Conservation (phyloP, 2,888 invertebrate genomes). For the Nowickia ferox region DNA sequence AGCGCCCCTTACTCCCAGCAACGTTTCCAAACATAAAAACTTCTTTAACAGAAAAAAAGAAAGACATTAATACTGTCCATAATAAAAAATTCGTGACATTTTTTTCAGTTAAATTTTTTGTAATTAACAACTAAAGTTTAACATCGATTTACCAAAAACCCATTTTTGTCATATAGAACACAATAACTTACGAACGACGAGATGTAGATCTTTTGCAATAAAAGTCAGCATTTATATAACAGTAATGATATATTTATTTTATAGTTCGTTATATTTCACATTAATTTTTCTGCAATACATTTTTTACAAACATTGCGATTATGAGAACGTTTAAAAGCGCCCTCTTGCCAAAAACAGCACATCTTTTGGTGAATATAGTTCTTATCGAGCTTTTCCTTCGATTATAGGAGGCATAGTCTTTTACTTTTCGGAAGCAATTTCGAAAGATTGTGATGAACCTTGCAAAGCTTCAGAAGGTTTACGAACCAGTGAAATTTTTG, state of each 20-base stretch:
- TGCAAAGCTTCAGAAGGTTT: neutral
- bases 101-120: too few species aligned
- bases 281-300: neutral
- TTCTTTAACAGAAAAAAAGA: too few species aligned
- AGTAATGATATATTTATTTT: neutral
- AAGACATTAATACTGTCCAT: too few species aligned
- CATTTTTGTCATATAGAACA: too few species aligned
- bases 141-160: too few species aligned
- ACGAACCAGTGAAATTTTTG: neutral
- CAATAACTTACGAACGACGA: too few species aligned
- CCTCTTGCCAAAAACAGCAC: neutral
- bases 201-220: too few species aligned
- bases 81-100: too few species aligned
- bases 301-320: neutral
- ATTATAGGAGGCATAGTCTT: conserved; percentile 13
- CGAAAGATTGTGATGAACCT: neutral
- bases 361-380: conserved; percentile 8
- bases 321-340: neutral
- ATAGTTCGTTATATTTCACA: neutral
- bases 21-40: too few species aligned
- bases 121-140: too few species aligned
- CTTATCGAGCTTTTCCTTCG: conserved; percentile 18
- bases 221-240: conserved; percentile 1
- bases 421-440: neutral
- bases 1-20: too few species aligned